Evolutionary conservation across 23 tunicate genomes (phyloP).

Genomic region (Halocynthia aurantium): DNA sequence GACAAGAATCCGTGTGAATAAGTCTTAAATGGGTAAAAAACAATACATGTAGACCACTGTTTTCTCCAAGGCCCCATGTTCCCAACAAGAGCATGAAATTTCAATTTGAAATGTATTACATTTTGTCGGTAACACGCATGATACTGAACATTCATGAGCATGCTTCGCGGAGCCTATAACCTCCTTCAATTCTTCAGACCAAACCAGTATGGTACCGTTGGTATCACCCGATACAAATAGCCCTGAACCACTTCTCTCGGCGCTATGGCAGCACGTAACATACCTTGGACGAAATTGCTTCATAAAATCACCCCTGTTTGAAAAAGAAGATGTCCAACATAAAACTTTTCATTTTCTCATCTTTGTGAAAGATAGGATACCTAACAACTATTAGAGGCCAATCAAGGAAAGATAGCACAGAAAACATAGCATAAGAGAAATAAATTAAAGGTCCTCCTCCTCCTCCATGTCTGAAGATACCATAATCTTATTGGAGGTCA

Average conservation of each 20-base stretch:
- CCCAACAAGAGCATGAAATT: too few relatives aligned
- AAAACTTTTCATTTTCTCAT: not conserved
- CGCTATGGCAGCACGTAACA: conserved; percentile 31
- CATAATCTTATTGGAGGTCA: too few relatives aligned
- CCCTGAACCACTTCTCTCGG: not conserved
- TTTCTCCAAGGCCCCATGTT: too few relatives aligned
- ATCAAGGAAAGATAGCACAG: too few relatives aligned
- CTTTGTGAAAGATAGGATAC: not conserved
- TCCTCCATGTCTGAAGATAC: too few relatives aligned
- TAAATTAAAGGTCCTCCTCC: too few relatives aligned
- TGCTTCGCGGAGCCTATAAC: conserved; percentile 48
- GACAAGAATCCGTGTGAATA: too few relatives aligned
- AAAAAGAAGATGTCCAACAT: not conserved
- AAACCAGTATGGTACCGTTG: conserved; percentile 68
- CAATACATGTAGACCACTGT: too few relatives aligned
- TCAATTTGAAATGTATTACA: conserved; percentile 1
- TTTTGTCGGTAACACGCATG: conserved; percentile 8
- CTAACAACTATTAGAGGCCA: not conserved
- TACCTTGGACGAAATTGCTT: conserved; percentile 46
- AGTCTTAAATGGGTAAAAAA: too few relatives aligned
- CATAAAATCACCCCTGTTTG: conserved; percentile 64
- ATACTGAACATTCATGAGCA: conserved; percentile 80
- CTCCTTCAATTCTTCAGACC: conserved; percentile 46
- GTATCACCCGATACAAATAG: conserved; percentile 61
- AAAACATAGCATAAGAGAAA: too few relatives aligned